phyloP scores from a whole-genome alignment of 1,140 invertebrate species.

The Papilio aristodemus region DNA sequence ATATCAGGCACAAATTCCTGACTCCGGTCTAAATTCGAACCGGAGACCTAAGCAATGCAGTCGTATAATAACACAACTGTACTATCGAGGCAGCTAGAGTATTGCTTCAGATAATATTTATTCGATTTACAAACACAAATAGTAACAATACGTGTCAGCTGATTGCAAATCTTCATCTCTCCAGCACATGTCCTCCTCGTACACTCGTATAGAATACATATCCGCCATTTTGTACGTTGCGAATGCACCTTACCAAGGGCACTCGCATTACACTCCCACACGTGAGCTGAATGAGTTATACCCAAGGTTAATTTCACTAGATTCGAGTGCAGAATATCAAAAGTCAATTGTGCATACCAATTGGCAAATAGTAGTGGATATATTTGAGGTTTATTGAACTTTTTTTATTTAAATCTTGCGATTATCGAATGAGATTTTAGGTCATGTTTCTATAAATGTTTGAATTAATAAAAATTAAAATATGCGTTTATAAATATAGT shows the following conservation, averaged over 20 bases:
- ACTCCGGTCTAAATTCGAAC: too few relatives aligned
- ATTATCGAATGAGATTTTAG: constrained; percentile 8
- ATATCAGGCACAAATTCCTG: too few relatives aligned
- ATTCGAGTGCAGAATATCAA: constrained; percentile 28
- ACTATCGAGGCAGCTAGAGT: too few relatives aligned
- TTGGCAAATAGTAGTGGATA: constrained; percentile 1
- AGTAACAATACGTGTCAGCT: constrained; percentile 21
- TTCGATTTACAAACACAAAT: constrained; percentile 2
- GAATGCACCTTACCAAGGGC: constrained; percentile 39
- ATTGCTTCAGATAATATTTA: neutral
- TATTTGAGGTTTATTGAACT: constrained; percentile 26
- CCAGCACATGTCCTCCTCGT: constrained; percentile 19
- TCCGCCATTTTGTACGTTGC: constrained; percentile 39
- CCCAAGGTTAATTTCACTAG: constrained; percentile 54
- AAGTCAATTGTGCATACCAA: neutral
- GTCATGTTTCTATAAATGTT: too few relatives aligned
- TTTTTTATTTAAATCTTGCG: constrained; percentile 7
- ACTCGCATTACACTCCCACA: constrained; percentile 35
- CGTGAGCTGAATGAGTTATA: constrained; percentile 41
- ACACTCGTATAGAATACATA: constrained; percentile 40
- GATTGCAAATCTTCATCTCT: constrained; percentile 25
- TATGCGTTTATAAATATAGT: too few relatives aligned
- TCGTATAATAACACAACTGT: too few relatives aligned
- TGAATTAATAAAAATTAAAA: too few relatives aligned
- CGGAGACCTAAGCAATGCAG: too few relatives aligned